Conservation (phyloP, 1,140 invertebrate species). For the Orchestia grillus region DNA sequence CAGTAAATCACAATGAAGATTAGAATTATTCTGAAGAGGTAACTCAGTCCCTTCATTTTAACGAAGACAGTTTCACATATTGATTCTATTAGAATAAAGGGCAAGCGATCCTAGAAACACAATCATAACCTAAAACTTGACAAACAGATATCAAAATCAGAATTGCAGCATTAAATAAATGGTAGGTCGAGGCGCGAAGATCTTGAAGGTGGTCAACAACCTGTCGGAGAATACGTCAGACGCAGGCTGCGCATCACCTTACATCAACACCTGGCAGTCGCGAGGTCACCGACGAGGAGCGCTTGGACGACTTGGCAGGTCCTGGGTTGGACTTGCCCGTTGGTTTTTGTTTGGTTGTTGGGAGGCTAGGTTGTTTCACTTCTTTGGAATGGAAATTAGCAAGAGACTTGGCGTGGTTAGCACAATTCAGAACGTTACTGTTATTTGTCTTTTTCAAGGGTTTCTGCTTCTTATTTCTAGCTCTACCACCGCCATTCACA, state of each 20-base stretch:
- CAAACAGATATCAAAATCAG: not conserved
- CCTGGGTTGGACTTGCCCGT: not conserved
- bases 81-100: too few species aligned
- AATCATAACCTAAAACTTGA: too few species aligned
- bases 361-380: not conserved
- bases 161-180: not conserved
- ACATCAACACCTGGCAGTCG: conserved; percentile 36
- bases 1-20: not conserved
- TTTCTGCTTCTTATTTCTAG: not conserved
- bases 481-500: not conserved
- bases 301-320: not conserved
- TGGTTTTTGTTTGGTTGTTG: not conserved
- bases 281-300: not conserved
- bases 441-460: not conserved
- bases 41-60: not conserved
- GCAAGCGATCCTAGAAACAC: too few species aligned
- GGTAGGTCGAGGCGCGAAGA: not conserved
- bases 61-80: too few species aligned
- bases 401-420: not conserved
- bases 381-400: not conserved
- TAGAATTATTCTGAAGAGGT: not conserved
- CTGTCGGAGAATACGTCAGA: not conserved
- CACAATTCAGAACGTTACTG: not conserved
- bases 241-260: conserved; percentile 39
- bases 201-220: not conserved